Evolutionary conservation across 64 coral and sea anemone species (phyloP).

Genomic region (Actinia tenebrosa): DNA sequence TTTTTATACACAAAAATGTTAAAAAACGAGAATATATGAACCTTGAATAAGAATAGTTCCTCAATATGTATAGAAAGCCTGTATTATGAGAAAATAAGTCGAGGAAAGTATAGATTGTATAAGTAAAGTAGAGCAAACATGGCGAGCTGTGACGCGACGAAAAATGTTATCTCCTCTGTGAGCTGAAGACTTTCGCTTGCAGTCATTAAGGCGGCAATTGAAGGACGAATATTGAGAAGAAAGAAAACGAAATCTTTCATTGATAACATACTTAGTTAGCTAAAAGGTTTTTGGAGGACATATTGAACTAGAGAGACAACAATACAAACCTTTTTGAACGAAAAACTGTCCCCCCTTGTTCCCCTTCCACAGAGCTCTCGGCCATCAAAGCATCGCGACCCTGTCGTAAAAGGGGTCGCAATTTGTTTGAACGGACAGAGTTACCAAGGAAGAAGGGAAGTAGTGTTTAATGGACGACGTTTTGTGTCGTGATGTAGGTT

Average conservation of each 20-base stretch:
- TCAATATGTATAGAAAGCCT: background rate
- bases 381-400: slow-evolving; percentile 32
- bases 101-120: background rate
- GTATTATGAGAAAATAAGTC: background rate
- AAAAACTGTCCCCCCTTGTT: slow-evolving; percentile 34
- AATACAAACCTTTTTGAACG: slow-evolving; percentile 41
- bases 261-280: background rate
- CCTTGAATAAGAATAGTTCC: background rate
- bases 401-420: slow-evolving; percentile 29
- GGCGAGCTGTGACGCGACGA: slow-evolving; percentile 18
- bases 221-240: background rate
- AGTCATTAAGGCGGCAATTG: background rate
- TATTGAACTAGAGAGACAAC: background rate
- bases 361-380: slow-evolving; percentile 32
- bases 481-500: slow-evolving; percentile 4
- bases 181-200: slow-evolving; percentile 11
- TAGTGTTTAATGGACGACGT: background rate
- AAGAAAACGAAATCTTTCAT: background rate
- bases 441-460: slow-evolving; percentile 14
- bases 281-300: background rate
- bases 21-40: background rate
- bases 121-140: slow-evolving; percentile 3
- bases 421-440: slow-evolving; percentile 2
- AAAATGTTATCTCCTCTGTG: slow-evolving; percentile 6
- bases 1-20: background rate